Percentiles rank a stretch among this genome's conserved stretches.
phyloP scores from a whole-genome alignment of 92 coral and sea anemone genomes.

The Micromussa lordhowensis region DNA sequence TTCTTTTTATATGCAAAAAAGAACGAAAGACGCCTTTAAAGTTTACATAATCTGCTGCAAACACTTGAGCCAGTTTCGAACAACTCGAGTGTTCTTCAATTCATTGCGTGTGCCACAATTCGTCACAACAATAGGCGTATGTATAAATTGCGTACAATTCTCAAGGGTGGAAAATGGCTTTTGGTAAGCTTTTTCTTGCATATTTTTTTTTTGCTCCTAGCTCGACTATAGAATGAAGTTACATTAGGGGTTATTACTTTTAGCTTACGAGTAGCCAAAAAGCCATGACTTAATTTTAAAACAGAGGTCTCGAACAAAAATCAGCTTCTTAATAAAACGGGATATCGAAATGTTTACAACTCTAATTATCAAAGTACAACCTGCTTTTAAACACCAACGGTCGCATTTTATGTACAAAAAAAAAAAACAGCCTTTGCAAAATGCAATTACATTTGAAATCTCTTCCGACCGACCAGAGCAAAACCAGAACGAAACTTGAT shows the following conservation, averaged over 20 bases:
- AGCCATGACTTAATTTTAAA: no score
- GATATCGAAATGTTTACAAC: neutral
- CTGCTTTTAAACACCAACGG: neutral
- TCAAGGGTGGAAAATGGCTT: neutral
- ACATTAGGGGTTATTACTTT: no score
- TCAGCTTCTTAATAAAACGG: no score
- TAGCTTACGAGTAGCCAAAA: no score
- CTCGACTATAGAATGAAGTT: no score
- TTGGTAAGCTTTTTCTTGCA: no score
- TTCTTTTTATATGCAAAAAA: neutral
- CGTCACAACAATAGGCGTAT: neutral
- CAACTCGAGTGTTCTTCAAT: neutral
- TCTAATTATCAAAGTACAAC: neutral
- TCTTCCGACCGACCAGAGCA: neutral
- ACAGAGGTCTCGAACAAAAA: no score
- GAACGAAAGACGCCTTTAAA: neutral
- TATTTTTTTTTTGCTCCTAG: no score
- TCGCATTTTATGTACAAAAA: neutral
- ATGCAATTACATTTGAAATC: neutral
- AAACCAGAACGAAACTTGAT: neutral
- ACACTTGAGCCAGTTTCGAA: neutral
- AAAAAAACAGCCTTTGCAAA: neutral
- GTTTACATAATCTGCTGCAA: neutral
- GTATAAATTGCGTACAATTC: neutral
- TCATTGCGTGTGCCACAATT: neutral